Conservation (phyloP, 2,113 vertebrate genomes). For the Electrona antarctica region DNA sequence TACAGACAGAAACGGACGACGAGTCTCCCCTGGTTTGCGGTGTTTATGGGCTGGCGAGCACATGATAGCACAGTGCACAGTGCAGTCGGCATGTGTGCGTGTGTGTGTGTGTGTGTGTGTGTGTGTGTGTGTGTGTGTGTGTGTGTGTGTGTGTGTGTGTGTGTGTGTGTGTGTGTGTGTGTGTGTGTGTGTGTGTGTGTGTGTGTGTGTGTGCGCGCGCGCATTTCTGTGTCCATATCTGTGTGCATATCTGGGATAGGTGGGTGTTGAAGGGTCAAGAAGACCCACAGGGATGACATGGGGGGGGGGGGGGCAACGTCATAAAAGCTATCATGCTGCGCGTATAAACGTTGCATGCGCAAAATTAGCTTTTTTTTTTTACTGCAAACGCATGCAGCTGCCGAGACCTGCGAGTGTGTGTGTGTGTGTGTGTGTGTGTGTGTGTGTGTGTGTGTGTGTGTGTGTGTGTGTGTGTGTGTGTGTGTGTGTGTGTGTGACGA, state of each 20-base stretch:
- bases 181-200: no score
- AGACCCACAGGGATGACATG: slow-evolving; percentile 19
- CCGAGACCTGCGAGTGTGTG: not conserved
- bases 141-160: no score
- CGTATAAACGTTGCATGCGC: not conserved
- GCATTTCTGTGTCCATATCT: no score
- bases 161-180: no score
- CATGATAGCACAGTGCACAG: slow-evolving; percentile 1
- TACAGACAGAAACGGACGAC: slow-evolving; percentile 47
- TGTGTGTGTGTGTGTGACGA: no score
- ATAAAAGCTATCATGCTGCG: slow-evolving; percentile 4
- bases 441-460: no score
- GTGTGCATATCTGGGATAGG: no score
- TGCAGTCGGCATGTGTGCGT: not conserved
- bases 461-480: no score
- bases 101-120: no score
- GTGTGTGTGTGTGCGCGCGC: no score
- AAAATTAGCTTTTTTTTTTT: slow-evolving; percentile 3
- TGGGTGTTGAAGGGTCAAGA: slow-evolving; percentile 31
- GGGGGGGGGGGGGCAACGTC: slow-evolving; percentile 3
- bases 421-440: no score
- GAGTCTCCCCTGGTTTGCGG: slow-evolving; percentile 29
- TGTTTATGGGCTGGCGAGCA: slow-evolving; percentile 52
- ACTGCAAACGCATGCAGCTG: slow-evolving; percentile 5
- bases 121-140: no score